These are phyloP conservation scores for Drosophila parthenogenetica DNA, from an alignment of 2,888 invertebrate species.

Conservation along the genomic window DNA sequence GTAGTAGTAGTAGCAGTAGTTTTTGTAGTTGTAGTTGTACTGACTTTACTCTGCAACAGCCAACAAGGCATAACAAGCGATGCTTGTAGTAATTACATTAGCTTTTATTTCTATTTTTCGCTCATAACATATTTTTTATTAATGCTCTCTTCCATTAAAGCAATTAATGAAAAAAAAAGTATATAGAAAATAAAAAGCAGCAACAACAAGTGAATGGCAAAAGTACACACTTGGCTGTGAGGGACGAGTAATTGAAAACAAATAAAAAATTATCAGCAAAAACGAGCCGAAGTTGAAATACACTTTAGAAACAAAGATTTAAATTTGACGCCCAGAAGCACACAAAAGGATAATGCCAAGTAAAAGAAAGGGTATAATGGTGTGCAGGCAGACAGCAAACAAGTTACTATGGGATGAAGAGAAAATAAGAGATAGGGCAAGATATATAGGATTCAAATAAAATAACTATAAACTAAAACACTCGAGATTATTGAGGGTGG, in stretches of 20 bases:
- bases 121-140: conserved; percentile 66
- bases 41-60: conserved; percentile 12
- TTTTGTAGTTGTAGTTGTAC: conserved; percentile 18
- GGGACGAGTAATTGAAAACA: conserved; percentile 62
- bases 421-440: too few species aligned
- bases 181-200: conserved; percentile 1
- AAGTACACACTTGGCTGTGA: conserved; percentile 27
- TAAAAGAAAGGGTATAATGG: conserved; percentile 6
- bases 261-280: background rate
- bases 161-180: conserved; percentile 50
- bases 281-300: background rate
- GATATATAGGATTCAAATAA: too few species aligned
- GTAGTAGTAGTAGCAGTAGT: too few species aligned
- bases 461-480: conserved; percentile 20
- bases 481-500: conserved; percentile 37
- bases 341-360: too few species aligned
- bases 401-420: too few species aligned
- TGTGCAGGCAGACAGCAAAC: too few species aligned
- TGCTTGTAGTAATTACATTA: conserved; percentile 69
- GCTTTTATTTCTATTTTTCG: conserved; percentile 72
- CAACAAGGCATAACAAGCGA: conserved; percentile 49
- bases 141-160: conserved; percentile 61
- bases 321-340: too few species aligned
- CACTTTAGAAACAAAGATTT: background rate
- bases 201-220: background rate